phyloP scores from a whole-genome alignment of 2,797 vertebrate species.

The Thalassophryne amazonica region DNA sequence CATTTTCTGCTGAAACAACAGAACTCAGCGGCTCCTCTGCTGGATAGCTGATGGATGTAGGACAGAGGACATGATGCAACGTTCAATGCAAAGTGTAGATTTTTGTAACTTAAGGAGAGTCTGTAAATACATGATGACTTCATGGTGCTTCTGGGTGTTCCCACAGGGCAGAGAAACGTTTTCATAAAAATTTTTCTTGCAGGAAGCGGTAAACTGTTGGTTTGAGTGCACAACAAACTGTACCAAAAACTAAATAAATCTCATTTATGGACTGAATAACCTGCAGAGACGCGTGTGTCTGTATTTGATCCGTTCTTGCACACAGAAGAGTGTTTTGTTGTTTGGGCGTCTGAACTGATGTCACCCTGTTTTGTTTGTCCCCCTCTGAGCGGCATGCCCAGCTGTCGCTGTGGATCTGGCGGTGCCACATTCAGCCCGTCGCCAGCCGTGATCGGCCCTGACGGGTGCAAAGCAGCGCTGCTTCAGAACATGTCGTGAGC shows the following conservation, averaged over 20 bases:
- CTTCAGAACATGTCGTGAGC: conserved; percentile 75
- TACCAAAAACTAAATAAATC: conserved; percentile 58
- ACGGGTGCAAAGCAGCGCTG: conserved; percentile 72
- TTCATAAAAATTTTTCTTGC: conserved; percentile 32
- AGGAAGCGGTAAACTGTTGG: conserved; percentile 32
- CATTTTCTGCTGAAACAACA: too few relatives aligned
- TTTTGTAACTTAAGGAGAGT: too few relatives aligned
- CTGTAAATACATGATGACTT: too few relatives aligned
- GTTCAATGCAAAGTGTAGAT: conserved; percentile 34
- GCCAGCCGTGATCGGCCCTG: conserved; percentile 43
- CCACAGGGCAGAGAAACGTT: conserved; percentile 40
- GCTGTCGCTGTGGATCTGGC: conserved; percentile 60
- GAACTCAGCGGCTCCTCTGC: too few relatives aligned
- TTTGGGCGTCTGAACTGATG: conserved; percentile 30
- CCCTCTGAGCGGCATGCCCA: conserved; percentile 13
- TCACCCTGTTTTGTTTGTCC: conserved; percentile 32
- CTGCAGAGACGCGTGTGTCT: not conserved
- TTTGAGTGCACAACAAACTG: conserved; percentile 41
- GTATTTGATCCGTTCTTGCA: not conserved
- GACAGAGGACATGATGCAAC: conserved; percentile 22
- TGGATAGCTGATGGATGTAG: conserved; percentile 26
- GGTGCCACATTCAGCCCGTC: conserved; percentile 50
- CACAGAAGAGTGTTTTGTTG: conserved; percentile 6
- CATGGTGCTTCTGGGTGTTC: conserved; percentile 66
- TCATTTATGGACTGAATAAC: conserved; percentile 51